Evolutionary conservation across 2,797 vertebrate species (phyloP), one percentile per base, ranked within the genome.

Genomic region (Artibeus lituratus): DNA sequence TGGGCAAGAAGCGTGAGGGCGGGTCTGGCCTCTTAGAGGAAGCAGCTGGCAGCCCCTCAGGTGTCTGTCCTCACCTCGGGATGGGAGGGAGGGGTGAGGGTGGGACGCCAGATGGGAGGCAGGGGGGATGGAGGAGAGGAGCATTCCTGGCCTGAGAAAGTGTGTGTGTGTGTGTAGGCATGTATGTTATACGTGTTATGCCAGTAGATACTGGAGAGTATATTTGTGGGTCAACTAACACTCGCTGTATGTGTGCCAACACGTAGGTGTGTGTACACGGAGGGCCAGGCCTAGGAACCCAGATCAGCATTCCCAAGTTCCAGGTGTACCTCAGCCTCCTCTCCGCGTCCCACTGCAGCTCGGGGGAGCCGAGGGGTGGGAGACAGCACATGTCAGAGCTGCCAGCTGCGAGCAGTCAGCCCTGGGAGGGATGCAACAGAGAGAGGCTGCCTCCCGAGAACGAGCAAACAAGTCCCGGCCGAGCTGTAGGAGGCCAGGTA

Each of bases 1-100:
- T 0, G 82, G 95, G 81, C 57, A 15, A 76, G 78, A 77, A 42
- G 55, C n/a, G 3, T 96, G 87, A 96, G 89, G 74, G 78, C 0
- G 32, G 81, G 67, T 78, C 88, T 10, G 85, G 57, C 49, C 78
- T 12, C 3, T 37, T 14, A 10, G 19, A n/a, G 73, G 74, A 90
- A 19, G 84, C 57, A 70, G 88, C 88, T 94, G 96, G 97, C 90
- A 91, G 90, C 84, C 93, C 94, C 95, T 96, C 86, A 94, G 95
- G 96, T 97, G 95, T 95, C 96, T 95, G 77, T 94, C 96, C 95
- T 90, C 94, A 94, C 94, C 94, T 94, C 47, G 80, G 82, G 78
- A 57, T 81, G 67, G 76, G 77, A 29, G 39, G 9, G 6, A 37
- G 78, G 16, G 4, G 42, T 5, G 14, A 76, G 91, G 62, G 57